These are phyloP conservation scores for Ctenomys sociabilis DNA, from an alignment of 2,113 vertebrate genomes.

Conservation along the genomic window DNA sequence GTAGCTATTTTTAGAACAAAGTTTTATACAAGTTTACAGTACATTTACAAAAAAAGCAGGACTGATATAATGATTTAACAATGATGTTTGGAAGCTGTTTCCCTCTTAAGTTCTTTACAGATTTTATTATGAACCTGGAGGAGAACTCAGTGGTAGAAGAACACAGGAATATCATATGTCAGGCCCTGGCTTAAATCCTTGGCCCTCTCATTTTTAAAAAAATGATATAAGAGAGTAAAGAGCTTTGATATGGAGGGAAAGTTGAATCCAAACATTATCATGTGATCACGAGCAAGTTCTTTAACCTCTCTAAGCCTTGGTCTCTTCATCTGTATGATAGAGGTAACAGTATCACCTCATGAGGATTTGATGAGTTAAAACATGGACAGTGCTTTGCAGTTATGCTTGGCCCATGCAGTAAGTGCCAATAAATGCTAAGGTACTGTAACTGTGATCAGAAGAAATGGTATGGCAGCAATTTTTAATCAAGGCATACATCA, in stretches of 20 bases:
- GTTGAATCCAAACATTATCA: not conserved
- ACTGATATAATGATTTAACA: not conserved
- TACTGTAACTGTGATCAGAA: not conserved
- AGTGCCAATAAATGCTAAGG: not conserved
- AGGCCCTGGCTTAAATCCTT: not conserved
- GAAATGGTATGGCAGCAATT: not conserved
- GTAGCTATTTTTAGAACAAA: not conserved
- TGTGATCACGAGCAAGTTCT: not conserved
- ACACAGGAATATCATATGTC: no score
- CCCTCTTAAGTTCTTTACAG: conserved; percentile 21
- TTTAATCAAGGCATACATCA: not conserved
- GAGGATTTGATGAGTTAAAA: not conserved
- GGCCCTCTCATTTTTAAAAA: not conserved
- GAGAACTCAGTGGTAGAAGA: not conserved
- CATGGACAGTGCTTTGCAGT: not conserved
- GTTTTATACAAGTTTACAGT: not conserved
- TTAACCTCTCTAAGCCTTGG: not conserved
- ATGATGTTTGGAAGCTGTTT: not conserved
- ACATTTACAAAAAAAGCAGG: not conserved
- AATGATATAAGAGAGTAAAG: not conserved
- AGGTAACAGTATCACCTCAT: not conserved
- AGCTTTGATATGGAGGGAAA: not conserved
- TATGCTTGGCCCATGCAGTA: not conserved
- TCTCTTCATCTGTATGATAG: not conserved
- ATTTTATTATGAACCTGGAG: not conserved